These are phyloP conservation scores for Eudyptes chrysolophus DNA, from an alignment of 2,113 vertebrate species.

Conservation along the genomic window DNA sequence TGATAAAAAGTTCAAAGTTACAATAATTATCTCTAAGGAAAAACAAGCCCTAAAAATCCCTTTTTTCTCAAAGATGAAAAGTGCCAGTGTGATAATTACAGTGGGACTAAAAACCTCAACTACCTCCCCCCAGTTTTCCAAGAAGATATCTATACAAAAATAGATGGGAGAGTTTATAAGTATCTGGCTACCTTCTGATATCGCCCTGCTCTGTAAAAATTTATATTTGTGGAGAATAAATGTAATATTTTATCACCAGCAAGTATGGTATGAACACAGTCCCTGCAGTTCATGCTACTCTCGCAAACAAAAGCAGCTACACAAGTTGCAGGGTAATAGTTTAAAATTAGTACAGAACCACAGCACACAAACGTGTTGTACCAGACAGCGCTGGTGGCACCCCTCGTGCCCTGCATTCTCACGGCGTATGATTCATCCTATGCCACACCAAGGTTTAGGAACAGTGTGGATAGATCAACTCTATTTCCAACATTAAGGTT, in stretches of 20 bases:
- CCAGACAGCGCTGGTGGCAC: background rate
- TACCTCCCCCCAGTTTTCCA: background rate
- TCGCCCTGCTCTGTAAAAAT: background rate
- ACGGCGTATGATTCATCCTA: background rate
- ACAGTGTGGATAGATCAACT: background rate
- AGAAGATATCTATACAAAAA: background rate
- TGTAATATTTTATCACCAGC: background rate
- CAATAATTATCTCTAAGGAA: background rate
- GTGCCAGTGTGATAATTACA: background rate
- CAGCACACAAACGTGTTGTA: accelerated
- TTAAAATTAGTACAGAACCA: background rate
- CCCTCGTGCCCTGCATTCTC: background rate
- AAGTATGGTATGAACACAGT: background rate
- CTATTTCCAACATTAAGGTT: background rate
- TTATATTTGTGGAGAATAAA: background rate
- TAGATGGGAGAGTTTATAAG: background rate
- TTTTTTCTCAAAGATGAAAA: background rate
- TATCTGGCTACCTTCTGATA: background rate
- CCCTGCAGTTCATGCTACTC: background rate
- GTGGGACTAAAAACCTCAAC: background rate
- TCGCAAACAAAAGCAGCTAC: background rate
- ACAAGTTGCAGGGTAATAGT: background rate
- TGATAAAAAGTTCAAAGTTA: slow-evolving; percentile 31
- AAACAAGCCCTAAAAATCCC: background rate
- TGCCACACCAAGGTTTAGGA: background rate